phyloP scores from a whole-genome alignment of 1,140 invertebrate genomes.

The Andrena cerasifolii region DNA sequence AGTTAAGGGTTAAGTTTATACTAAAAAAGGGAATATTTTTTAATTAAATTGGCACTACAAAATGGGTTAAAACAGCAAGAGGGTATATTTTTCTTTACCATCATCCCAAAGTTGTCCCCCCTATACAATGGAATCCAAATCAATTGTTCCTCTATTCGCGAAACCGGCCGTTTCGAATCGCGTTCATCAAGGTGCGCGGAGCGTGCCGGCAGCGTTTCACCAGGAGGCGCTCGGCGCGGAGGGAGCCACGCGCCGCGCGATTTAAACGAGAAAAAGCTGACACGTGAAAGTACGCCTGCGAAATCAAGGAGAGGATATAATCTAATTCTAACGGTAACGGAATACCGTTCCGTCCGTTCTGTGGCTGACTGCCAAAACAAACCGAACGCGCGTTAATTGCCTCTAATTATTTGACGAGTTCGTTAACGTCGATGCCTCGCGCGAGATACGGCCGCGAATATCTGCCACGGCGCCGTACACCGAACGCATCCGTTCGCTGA shows the following conservation, averaged over 20 bases:
- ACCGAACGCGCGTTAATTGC: constrained; percentile 33
- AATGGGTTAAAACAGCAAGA: too few relatives aligned
- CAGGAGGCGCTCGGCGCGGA: background rate
- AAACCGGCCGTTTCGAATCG: background rate
- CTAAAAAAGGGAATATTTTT: too few relatives aligned
- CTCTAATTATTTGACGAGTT: constrained; percentile 33
- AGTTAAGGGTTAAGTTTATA: too few relatives aligned
- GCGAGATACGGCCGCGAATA: background rate
- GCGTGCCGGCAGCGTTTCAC: constrained; percentile 17
- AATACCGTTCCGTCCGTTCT: constrained; percentile 1
- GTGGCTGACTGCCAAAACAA: constrained; percentile 28
- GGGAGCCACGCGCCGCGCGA: constrained; percentile 14
- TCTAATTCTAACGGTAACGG: constrained; percentile 41
- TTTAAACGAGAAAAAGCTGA: constrained; percentile 24
- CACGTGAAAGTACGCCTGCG: constrained; percentile 47
- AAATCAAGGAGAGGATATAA: constrained; percentile 41
- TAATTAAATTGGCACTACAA: too few relatives aligned
- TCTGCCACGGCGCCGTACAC: background rate
- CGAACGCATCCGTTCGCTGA: background rate
- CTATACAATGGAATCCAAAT: too few relatives aligned
- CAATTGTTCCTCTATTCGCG: background rate
- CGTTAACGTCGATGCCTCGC: background rate
- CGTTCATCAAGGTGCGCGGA: background rate
- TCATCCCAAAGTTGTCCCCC: too few relatives aligned
- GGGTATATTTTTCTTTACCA: too few relatives aligned